Percentiles rank a stretch among this genome's conserved stretches.
phyloP scores from a whole-genome alignment of 2,888 invertebrate species.

The Synanthedon vespiformis region DNA sequence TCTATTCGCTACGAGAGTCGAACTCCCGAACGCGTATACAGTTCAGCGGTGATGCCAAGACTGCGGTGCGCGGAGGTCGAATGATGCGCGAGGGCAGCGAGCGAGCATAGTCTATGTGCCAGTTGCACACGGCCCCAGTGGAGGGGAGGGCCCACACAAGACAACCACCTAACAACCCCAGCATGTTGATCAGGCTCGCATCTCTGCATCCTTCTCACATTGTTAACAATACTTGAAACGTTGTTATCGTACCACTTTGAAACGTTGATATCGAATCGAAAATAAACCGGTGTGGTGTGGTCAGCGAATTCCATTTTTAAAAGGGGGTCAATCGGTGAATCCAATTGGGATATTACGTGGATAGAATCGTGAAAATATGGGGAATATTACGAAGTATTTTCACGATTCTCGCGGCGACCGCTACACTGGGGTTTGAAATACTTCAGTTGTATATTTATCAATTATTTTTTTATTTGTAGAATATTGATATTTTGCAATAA shows the following conservation, averaged over 20 bases:
- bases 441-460: too few relatives aligned
- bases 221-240: conserved; percentile 1
- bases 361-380: too few relatives aligned
- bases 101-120: conserved; percentile 64
- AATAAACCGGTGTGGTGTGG: too few relatives aligned
- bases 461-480: too few relatives aligned
- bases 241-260: conserved; percentile 5
- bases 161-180: conserved; percentile 5
- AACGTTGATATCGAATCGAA: conserved; percentile 1
- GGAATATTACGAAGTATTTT: not conserved
- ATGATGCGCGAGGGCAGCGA: conserved; percentile 61
- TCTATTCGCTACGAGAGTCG: conserved; percentile 66
- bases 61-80: conserved; percentile 69
- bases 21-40: conserved; percentile 65
- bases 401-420: not conserved
- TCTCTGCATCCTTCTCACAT: not conserved
- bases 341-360: too few relatives aligned
- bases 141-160: conserved; percentile 33
- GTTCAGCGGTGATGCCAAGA: conserved; percentile 60
- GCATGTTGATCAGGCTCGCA: conserved; percentile 6
- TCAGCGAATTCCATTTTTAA: too few relatives aligned
- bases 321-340: too few relatives aligned
- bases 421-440: too few relatives aligned
- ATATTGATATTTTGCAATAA: too few relatives aligned
- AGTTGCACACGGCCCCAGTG: conserved; percentile 69